These are phyloP conservation scores for Zaprionus vittiger DNA, from an alignment of 1,140 invertebrate genomes.

Conservation along the genomic window DNA sequence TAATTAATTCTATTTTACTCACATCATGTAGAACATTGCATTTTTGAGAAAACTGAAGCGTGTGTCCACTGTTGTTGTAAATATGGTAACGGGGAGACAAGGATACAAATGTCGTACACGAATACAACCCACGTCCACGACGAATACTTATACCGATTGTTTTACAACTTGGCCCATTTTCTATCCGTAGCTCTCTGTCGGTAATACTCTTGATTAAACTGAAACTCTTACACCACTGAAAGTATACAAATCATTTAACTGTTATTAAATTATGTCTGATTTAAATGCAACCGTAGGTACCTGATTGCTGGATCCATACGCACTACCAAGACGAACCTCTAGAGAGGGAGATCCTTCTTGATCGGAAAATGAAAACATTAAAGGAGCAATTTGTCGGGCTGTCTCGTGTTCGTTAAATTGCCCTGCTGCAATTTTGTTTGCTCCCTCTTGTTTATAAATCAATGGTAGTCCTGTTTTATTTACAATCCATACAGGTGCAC, in stretches of 20 bases:
- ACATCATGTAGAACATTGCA: constrained; percentile 88
- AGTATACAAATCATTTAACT: constrained; percentile 35
- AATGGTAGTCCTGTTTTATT: constrained; percentile 97
- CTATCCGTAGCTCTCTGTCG: constrained; percentile 71
- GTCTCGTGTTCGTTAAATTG: constrained; percentile 98
- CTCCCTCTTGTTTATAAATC: constrained; percentile 96
- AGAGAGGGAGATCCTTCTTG: constrained; percentile 89
- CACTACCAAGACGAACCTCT: constrained; percentile 80
- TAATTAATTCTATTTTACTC: constrained; percentile 41
- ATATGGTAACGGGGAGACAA: constrained; percentile 96
- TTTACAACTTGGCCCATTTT: constrained; percentile 85
- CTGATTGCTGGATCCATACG: constrained; percentile 67
- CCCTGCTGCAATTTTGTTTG: constrained; percentile 91
- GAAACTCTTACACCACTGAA: constrained; percentile 93
- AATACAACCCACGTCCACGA: constrained; percentile 93
- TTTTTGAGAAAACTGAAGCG: constrained; percentile 94
- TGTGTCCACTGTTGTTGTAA: constrained; percentile 94
- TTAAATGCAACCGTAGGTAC: constrained; percentile 32
- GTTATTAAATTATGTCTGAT: too few relatives aligned
- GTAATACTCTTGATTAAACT: constrained; percentile 84
- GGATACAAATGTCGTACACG: constrained; percentile 95
- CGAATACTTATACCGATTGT: constrained; percentile 95
- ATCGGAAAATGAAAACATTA: constrained; percentile 97
- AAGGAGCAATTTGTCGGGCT: constrained; percentile 95
- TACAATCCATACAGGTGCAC: constrained; percentile 96